Evolutionary conservation across 2,888 invertebrate genomes (phyloP), one percentile per base, ranked within the genome.

Genomic region (Cyaniris semiargus): DNA sequence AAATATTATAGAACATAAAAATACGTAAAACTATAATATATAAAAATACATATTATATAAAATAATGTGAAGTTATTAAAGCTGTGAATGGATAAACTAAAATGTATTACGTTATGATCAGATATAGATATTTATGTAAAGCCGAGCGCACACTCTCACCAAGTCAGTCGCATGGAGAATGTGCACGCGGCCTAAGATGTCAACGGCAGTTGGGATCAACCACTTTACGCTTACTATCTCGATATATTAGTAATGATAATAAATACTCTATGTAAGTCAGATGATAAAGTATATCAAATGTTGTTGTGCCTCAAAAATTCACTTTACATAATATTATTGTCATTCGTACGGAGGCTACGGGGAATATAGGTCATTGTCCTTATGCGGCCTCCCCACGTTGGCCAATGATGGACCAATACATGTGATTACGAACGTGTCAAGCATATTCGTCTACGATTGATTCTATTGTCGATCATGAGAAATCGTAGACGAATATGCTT

Each of bases 191-290:
- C 72, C 60, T 79, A 78, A 76, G 71, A 79, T 87, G 87, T 88
- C 85, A 84, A 88, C 85, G 83, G 76, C 82, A 81, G 86, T 89
- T 87, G 85, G 89, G 88, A 87, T 88, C 85, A 86, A 87, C 82
- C 84, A 88, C 89, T 89, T 90, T 93, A 93, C 93, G 93, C 93
- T 93, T 93, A 93, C 90, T 93, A 93, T 90, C 90, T 91, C 86
- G 88, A 89, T 92, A 92, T 90, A 86, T 87, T 91, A 92, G 89
- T 88, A 84, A 86, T 66, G 31, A 66, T 88, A 86, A 88, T 86
- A 86, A 86, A 88, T 89, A 89, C 87, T 89, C 87, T 90, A 89
- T 86, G 78, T 92, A 90, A 89, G 88, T 86, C 82, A 87, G 85
- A 85, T 87, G 84, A 89, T 88, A 84, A 86, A 85, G 81, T 85